Conservation (phyloP, 37 sponge, comb jelly and placozoan genomes). For the Bolinopsis microptera region DNA sequence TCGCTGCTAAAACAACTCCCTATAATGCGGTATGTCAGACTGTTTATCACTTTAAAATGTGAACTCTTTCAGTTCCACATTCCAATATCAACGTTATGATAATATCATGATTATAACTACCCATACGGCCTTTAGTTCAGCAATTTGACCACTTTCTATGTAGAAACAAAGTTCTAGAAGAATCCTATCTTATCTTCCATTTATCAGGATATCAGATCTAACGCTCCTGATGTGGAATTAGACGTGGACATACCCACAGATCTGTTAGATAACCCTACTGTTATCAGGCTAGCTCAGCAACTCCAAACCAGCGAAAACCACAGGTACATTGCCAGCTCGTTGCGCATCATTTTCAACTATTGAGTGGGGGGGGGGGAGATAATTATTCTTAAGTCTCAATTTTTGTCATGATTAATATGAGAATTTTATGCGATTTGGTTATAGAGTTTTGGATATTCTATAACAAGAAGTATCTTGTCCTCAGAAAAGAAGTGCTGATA, state of each 20-base stretch:
- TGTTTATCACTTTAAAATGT: not conserved
- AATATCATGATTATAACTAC: no score
- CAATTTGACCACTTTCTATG: no score
- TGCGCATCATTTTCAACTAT: not conserved
- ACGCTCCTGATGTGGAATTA: slow-evolving; percentile 19
- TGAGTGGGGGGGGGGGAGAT: not conserved
- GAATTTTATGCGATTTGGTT: no score
- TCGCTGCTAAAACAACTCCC: not conserved
- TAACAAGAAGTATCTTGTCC: no score
- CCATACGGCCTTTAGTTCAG: no score
- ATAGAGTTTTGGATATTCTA: no score
- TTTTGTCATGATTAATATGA: no score
- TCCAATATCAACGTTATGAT: no score
- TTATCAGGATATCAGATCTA: slow-evolving; percentile 11
- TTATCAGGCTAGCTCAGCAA: slow-evolving; percentile 42
- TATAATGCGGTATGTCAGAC: not conserved
- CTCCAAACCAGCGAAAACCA: slow-evolving; percentile 59
- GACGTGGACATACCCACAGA: slow-evolving; percentile 13
- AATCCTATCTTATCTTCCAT: no score
- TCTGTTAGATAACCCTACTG: slow-evolving; percentile 50
- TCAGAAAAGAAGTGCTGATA: slow-evolving; percentile 55
- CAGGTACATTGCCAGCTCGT: not conserved
- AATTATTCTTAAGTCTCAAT: not conserved
- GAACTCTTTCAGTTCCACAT: no score
- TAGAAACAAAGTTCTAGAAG: no score